Evolutionary conservation across 2,797 vertebrate species (phyloP).

Genomic region (Sebastes variabilis): DNA sequence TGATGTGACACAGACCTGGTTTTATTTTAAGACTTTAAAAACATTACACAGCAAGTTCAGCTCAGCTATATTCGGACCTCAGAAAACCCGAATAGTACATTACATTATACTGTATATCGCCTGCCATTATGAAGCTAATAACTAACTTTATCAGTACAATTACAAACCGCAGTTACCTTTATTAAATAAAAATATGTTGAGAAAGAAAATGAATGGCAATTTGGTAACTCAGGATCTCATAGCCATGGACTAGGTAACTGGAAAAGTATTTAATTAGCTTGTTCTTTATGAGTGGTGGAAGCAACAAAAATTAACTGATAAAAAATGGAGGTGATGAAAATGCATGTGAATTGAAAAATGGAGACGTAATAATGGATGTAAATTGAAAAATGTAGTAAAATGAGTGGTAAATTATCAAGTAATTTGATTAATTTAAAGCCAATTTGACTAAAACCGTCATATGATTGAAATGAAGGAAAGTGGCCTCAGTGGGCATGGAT

Average conservation of each 20-base stretch:
- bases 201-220: no score
- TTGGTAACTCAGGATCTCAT: neutral
- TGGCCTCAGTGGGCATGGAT: no score
- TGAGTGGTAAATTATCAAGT: no score
- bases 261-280: neutral
- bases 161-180: neutral
- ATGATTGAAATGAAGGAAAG: no score
- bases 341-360: no score
- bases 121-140: neutral
- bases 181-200: neutral
- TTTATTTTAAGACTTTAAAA: conserved; percentile 46
- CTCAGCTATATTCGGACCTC: neutral
- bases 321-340: no score
- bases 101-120: no score
- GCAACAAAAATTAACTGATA: no score
- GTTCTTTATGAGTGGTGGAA: neutral
- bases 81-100: neutral
- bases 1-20: conserved; percentile 31
- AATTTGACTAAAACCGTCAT: no score
- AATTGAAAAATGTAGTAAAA: no score
- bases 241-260: neutral
- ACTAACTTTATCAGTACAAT: neutral
- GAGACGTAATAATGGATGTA: no score
- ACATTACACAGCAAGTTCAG: conserved; percentile 21
- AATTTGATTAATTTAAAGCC: no score